Conservation (phyloP, 2,888 invertebrate species). For the Papilio demoleus region DNA sequence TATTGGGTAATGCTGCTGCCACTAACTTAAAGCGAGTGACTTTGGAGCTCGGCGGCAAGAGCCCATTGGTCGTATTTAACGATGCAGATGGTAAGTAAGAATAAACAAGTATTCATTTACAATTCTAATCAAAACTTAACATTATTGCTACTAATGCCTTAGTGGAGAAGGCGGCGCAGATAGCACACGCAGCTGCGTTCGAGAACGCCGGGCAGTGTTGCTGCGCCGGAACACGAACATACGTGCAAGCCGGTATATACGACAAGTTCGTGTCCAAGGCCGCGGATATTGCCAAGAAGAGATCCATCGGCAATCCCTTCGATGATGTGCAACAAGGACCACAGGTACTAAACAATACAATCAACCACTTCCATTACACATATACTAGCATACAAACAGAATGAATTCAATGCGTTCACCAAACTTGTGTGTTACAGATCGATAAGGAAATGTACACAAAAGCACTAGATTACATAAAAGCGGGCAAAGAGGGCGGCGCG, state of each 20-base stretch:
- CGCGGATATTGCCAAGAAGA: constrained; percentile 86
- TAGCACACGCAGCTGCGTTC: constrained; percentile 74
- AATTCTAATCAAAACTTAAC: too few relatives aligned
- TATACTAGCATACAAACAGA: neutral
- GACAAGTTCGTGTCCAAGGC: constrained; percentile 92
- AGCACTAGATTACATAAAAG: constrained; percentile 89
- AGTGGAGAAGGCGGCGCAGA: constrained; percentile 76
- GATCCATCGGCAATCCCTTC: constrained; percentile 94
- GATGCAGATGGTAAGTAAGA: constrained; percentile 88
- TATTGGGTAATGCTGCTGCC: constrained; percentile 87
- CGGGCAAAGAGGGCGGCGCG: constrained; percentile 92
- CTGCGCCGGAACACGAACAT: constrained; percentile 93
- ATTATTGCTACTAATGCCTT: constrained; percentile 39
- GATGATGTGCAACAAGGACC: constrained; percentile 91
- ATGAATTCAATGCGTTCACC: neutral
- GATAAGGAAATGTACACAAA: constrained; percentile 90
- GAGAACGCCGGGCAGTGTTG: constrained; percentile 76
- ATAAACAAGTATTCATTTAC: neutral
- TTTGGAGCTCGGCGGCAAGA: constrained; percentile 95
- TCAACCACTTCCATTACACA: neutral
- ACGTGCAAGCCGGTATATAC: constrained; percentile 94
- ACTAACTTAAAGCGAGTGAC: constrained; percentile 92
- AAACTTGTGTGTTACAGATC: constrained; percentile 72
- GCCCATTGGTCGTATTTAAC: constrained; percentile 92
- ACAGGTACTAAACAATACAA: constrained; percentile 81